A percentile compares a stretch with the other conserved stretches of the same genome.
Evolutionary conservation across 2,113 vertebrate genomes (phyloP).

Genomic region (Natator depressus): DNA sequence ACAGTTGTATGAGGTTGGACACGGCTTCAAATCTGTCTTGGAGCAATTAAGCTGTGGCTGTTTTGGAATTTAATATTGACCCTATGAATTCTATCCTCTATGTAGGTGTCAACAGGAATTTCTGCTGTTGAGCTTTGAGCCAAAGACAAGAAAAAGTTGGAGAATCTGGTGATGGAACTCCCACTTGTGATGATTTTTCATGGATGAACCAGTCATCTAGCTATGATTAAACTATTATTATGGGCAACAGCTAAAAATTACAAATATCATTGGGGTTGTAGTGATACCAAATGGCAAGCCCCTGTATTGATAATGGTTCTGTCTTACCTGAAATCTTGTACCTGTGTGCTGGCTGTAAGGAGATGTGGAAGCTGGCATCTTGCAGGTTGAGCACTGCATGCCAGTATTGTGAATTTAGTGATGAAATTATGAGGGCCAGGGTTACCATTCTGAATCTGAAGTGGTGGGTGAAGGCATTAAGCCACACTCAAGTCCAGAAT

Average conservation of each 20-base stretch:
- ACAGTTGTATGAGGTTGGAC: not conserved
- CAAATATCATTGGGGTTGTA: not conserved
- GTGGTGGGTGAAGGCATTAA: not conserved
- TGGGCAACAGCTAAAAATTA: not conserved
- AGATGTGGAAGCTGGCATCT: not conserved
- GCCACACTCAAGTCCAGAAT: not conserved
- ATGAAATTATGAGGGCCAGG: not conserved
- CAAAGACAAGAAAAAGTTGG: not conserved
- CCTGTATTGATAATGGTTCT: not conserved
- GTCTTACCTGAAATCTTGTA: not conserved
- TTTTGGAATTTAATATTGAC: not conserved
- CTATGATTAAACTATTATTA: not conserved
- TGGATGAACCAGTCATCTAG: not conserved
- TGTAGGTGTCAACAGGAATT: not conserved
- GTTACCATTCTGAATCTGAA: not conserved
- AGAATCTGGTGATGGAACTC: not conserved
- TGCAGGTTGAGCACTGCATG: not conserved
- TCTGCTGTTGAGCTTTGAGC: not conserved
- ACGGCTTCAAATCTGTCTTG: not conserved
- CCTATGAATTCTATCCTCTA: not conserved
- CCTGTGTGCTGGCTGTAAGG: not conserved
- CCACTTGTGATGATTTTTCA: not conserved
- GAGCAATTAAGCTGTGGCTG: not conserved
- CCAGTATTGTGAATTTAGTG: not conserved
- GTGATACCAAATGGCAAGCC: not conserved